phyloP scores from a whole-genome alignment of 1,140 invertebrate genomes.

The Solenopsis fugax region DNA sequence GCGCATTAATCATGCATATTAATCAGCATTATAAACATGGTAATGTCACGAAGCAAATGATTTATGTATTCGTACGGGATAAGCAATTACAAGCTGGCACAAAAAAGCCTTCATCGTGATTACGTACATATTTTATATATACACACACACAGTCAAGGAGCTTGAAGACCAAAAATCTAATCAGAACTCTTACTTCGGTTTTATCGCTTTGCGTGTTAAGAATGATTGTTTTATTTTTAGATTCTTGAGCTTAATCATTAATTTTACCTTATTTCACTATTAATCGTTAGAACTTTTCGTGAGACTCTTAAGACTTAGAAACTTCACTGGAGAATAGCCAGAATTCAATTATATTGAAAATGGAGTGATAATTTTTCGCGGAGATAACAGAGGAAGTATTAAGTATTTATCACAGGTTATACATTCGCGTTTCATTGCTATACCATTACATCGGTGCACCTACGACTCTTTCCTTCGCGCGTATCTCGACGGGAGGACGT shows the following conservation, averaged over 20 bases:
- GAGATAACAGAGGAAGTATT: background rate
- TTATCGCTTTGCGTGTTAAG: background rate
- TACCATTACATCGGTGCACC: constrained; percentile 27
- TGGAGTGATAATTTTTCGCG: background rate
- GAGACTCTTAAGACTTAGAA: background rate
- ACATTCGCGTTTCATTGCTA: constrained; percentile 13
- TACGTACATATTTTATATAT: background rate
- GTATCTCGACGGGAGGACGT: constrained; percentile 28
- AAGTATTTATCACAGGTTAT: background rate
- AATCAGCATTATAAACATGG: background rate
- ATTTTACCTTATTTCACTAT: background rate
- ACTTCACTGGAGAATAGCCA: background rate
- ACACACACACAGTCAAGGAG: background rate
- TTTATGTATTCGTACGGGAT: constrained; percentile 6
- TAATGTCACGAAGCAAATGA: constrained; percentile 14
- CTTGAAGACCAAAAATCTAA: background rate
- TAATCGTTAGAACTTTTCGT: background rate
- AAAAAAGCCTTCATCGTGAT: background rate
- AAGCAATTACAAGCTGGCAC: background rate
- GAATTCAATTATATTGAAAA: constrained; percentile 1
- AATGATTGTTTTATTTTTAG: background rate
- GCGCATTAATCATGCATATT: background rate
- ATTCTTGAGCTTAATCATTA: background rate
- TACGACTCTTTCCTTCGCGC: constrained; percentile 32
- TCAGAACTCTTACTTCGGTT: background rate